Percentiles rank a stretch among this genome's conserved stretches.
Conservation (phyloP, 2,797 vertebrate species). For the Lepilemur ruficaudatus region DNA sequence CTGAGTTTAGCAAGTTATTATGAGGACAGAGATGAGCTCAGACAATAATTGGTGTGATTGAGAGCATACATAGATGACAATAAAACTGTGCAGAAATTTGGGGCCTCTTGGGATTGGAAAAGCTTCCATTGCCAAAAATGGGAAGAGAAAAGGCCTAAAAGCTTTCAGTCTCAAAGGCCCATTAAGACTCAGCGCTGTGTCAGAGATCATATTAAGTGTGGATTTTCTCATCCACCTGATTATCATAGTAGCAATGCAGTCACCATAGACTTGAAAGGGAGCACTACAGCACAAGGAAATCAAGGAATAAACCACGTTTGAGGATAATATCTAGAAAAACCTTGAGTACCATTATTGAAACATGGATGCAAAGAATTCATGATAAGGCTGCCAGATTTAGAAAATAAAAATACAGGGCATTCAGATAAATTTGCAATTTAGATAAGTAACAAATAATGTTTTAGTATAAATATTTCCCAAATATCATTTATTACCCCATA, state of each 20-base stretch:
- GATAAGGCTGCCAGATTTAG: not conserved
- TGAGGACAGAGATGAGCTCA: slow-evolving; percentile 26
- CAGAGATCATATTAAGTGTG: not conserved
- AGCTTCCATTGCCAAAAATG: not conserved
- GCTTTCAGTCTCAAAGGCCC: not conserved
- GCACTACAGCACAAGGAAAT: not conserved
- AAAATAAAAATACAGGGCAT: not conserved
- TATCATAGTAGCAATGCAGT: not conserved
- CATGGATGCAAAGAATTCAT: not conserved
- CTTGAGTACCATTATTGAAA: not conserved
- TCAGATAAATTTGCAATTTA: not conserved
- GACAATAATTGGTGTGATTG: not conserved
- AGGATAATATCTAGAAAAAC: not conserved
- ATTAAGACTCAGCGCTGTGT: not conserved
- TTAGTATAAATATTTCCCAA: too few species aligned
- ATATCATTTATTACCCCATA: not conserved
- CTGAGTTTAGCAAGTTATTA: slow-evolving; percentile 38
- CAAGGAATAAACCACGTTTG: not conserved
- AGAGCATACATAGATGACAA: not conserved
- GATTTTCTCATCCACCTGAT: not conserved
- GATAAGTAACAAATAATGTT: not conserved
- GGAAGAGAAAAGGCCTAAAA: not conserved
- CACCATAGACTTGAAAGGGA: not conserved
- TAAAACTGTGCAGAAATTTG: not conserved
- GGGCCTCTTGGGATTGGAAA: not conserved